Conservation (phyloP, 2,888 invertebrate species). For the Tolmerus cingulatus region DNA sequence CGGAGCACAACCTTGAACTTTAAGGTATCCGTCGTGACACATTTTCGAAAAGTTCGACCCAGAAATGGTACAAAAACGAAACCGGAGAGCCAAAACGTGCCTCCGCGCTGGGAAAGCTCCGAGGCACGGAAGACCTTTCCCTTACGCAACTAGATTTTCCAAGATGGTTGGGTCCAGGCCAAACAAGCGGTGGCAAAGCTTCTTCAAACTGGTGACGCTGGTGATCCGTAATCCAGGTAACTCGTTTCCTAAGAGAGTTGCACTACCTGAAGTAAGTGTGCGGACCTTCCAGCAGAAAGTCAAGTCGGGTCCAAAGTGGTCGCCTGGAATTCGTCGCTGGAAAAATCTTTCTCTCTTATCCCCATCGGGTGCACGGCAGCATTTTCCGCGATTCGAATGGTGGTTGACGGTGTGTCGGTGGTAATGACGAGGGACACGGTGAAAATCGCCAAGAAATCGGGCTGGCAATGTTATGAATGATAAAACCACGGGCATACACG, state of each 20-base stretch:
- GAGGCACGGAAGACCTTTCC: constrained; percentile 39
- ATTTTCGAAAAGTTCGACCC: constrained; percentile 8
- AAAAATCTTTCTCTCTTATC: constrained; percentile 9
- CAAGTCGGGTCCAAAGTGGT: not conserved
- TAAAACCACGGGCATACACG: not conserved
- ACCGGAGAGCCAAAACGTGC: constrained; percentile 7
- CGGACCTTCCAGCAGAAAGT: constrained; percentile 5
- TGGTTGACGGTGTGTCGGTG: not conserved
- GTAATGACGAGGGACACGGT: constrained; percentile 11
- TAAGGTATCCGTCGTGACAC: constrained; percentile 14
- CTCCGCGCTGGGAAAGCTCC: not conserved
- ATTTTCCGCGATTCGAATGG: not conserved
- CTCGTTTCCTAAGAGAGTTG: constrained; percentile 4
- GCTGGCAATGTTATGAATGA: not conserved
- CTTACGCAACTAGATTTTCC: constrained; percentile 44
- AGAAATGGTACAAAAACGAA: constrained; percentile 34
- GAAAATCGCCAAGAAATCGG: constrained; percentile 38
- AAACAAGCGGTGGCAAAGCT: not conserved
- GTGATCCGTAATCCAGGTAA: not conserved
- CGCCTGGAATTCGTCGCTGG: constrained; percentile 2
- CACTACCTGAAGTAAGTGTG: not conserved
- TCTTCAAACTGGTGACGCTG: not conserved
- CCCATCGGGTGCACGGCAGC: not conserved
- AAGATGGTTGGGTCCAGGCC: not conserved
- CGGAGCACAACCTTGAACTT: constrained; percentile 41